These are phyloP conservation scores for Cheilosia variabilis DNA, from an alignment of 2,888 invertebrate genomes.

Conservation along the genomic window DNA sequence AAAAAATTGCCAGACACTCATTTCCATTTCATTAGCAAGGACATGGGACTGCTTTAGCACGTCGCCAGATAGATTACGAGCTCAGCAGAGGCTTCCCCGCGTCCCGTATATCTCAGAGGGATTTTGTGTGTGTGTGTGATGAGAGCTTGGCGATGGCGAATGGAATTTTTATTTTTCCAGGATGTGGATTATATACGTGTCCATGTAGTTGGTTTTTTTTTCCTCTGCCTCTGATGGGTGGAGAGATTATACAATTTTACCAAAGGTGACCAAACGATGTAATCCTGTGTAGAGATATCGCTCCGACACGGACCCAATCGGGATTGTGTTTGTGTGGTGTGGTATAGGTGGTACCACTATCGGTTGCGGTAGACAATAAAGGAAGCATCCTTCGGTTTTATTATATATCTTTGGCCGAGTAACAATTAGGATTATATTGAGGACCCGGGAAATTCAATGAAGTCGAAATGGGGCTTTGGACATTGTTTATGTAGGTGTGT, in stretches of 20 bases:
- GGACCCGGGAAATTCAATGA: slow-evolving; percentile 39
- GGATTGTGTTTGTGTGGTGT: slow-evolving; percentile 52
- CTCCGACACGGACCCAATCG: slow-evolving; percentile 26
- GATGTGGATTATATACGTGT: slow-evolving; percentile 59
- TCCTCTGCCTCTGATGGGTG: slow-evolving; percentile 20
- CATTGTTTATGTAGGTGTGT: not conserved
- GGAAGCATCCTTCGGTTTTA: not conserved
- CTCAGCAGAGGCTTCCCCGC: slow-evolving; percentile 46
- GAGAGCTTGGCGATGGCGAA: slow-evolving; percentile 56
- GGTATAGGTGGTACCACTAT: slow-evolving; percentile 24
- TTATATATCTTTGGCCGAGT: slow-evolving; percentile 33
- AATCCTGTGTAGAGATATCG: slow-evolving; percentile 50
- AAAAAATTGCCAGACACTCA: slow-evolving; percentile 75
- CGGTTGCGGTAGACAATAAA: slow-evolving; percentile 28
- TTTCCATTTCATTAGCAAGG: slow-evolving; percentile 75
- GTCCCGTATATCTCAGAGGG: not conserved
- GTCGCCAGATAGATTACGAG: slow-evolving; percentile 74
- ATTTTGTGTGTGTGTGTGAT: slow-evolving; percentile 12
- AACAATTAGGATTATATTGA: slow-evolving; percentile 60
- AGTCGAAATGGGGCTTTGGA: not conserved
- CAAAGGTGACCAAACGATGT: slow-evolving; percentile 67
- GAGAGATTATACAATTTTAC: slow-evolving; percentile 63
- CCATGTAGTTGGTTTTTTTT: slow-evolving; percentile 29
- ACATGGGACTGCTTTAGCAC: slow-evolving; percentile 73
- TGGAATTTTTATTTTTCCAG: slow-evolving; percentile 62